Base-by-base conservation (phyloP, 2,888 invertebrate species). In the Candidula unifasciata region DNA sequence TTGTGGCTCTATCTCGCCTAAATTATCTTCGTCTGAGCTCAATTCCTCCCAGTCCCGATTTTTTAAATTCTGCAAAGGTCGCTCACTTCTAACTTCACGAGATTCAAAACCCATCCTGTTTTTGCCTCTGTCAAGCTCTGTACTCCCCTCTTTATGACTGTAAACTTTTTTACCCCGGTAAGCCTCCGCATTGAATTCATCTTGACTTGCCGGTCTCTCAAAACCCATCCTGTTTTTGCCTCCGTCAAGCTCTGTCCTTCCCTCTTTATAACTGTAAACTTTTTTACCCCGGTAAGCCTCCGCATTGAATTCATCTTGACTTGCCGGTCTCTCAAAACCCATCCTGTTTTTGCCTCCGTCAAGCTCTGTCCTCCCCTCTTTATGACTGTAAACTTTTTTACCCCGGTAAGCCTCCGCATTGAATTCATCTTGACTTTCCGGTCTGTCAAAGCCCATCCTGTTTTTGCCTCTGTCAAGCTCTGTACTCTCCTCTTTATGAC, bases 21-120 rank as follows among this genome's bases (percentile, higher is more conserved):
- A 57, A 10, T 81, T 37, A 35, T 81, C 60, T 35, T 30, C 21
- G 8, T 60, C 64, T 57, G 81, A 57, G 24, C 81, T 81, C 24
- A 69, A 3, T 2, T 57, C 27, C 18, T 60, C 73, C 81, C 71
- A 81, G 27, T 54, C 35, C 35, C 33, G 18, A 8, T 33, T 52
- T 3, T 30, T n/a, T 77, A 33, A 57, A 64, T 35, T 37, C n/a
- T 10, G n/a, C 21, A 2, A 3, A 30, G 5, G 33, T 33, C 24
- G 21, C n/a, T 60, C 33, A 76, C 33, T 21, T 21, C 30, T 24
- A 54, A 18, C 18, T 24, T 52, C 77, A 24, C 10, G 8, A 35
- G 21, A 13, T 33, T 60, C 60, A 33, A 24, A 35, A 57, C 27
- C 33, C 33, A 60, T 33, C 24, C 60, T 77, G 24, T 1, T 57